Conservation (phyloP, 2,888 invertebrate genomes). For the Hirudinaria manillensis region DNA sequence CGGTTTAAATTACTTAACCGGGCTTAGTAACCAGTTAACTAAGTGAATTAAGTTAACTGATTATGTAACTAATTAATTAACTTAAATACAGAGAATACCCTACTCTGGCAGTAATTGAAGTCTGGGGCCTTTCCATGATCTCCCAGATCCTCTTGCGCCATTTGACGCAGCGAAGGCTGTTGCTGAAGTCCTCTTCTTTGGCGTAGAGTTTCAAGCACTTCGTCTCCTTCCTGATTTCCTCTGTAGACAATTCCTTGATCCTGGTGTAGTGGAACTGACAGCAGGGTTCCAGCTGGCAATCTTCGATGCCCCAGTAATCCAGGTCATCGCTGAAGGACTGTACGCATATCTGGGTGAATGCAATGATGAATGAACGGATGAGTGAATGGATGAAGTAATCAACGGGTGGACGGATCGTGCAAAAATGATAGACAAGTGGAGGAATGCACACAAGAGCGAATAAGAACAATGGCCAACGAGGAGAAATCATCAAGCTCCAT, state of each 20-base stretch:
- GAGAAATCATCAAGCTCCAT: too few relatives aligned
- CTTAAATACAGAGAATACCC: conserved; percentile 1
- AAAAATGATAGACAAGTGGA: too few relatives aligned
- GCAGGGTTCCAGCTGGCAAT: conserved; percentile 91
- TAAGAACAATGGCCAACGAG: too few relatives aligned
- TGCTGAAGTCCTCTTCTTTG: conserved; percentile 26
- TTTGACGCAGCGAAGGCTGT: background rate
- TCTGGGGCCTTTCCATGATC: conserved; percentile 38
- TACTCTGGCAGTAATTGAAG: conserved; percentile 38
- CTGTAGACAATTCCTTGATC: conserved; percentile 69
- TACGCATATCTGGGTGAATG: conserved; percentile 69
- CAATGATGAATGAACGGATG: too few relatives aligned
- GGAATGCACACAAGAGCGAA: too few relatives aligned
- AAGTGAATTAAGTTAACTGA: background rate
- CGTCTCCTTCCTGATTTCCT: conserved; percentile 34
- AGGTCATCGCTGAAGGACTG: conserved; percentile 95
- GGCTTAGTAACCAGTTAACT: too few relatives aligned
- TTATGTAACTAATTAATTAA: background rate
- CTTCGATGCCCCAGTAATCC: conserved; percentile 97
- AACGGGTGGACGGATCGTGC: too few relatives aligned
- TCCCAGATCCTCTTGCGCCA: conserved; percentile 34
- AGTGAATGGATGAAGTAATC: too few relatives aligned
- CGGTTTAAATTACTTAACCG: too few relatives aligned
- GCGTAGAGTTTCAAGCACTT: conserved; percentile 11
- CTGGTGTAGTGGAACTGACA: conserved; percentile 98